These are phyloP conservation scores for Andrena fulva DNA, from an alignment of 2,888 invertebrate species.

Conservation along the genomic window DNA sequence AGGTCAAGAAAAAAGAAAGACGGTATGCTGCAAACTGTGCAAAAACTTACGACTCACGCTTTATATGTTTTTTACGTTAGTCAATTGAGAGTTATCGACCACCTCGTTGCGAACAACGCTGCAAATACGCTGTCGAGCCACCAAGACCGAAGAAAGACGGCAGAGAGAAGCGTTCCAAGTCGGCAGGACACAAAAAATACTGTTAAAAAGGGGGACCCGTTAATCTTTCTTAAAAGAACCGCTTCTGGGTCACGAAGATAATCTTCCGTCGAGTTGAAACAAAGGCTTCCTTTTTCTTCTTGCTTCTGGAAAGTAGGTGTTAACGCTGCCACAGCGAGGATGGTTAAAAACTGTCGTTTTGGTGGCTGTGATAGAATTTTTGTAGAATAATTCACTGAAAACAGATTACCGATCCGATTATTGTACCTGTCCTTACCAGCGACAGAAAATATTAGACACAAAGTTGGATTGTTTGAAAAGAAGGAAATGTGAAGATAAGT, in stretches of 20 bases:
- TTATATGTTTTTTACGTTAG: constrained; percentile 13
- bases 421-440: too few species aligned
- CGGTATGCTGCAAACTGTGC: too few species aligned
- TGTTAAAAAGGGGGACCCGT: constrained; percentile 28
- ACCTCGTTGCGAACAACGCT: constrained; percentile 29
- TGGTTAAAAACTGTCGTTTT: constrained; percentile 1
- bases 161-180: not conserved
- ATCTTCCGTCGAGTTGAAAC: constrained; percentile 20
- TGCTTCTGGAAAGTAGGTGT: constrained; percentile 19
- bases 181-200: constrained; percentile 6
- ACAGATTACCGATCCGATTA: not conserved
- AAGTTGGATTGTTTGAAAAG: too few species aligned
- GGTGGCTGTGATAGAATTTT: not conserved
- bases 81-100: not conserved
- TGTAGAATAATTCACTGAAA: not conserved
- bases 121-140: constrained; percentile 21
- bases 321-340: not conserved
- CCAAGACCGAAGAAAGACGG: not conserved
- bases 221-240: constrained; percentile 19
- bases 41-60: not conserved
- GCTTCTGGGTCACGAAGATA: constrained; percentile 41
- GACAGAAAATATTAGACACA: too few species aligned
- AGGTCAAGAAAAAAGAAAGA: too few species aligned
- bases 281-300: constrained; percentile 22
- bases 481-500: too few species aligned